Evolutionary conservation across 2,113 vertebrate species (phyloP), one percentile per base, ranked within the genome.

Genomic region (Lipotes vexillifer): DNA sequence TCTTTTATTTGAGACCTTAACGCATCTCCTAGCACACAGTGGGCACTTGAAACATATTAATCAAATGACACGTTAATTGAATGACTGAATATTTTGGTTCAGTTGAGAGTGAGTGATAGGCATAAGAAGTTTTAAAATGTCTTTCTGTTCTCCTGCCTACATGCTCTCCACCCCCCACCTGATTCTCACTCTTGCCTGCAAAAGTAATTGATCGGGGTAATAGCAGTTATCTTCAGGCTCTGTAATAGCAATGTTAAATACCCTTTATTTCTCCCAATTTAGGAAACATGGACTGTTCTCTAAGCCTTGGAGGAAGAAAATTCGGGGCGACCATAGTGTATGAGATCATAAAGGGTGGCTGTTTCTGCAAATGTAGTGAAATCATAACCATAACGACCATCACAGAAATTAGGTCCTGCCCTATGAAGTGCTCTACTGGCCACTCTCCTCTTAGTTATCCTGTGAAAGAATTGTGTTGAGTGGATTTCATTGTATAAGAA

Each of bases 331-430:
- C n/a, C n/a, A 15, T 8, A 84, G 68, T 1, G 0, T 27, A 2
- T 55, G 65, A 41, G 31, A 6, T 66, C 65, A 33, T 75, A 33
- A 18, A 88, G 27, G 23, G 21, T 71, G 38, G 7, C 55, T 85
- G 8, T 49, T 94, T 84, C 65, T 93, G 14, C 31, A 81, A 69
- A 85, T 15, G 80, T 33, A 21, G 74, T 65, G 77, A 95, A 55
- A 46, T 25, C 77, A 33, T 9, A 88, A 88, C 12, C 59, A 49
- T 46, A n/a, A 82, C 36, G 36, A 25, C n/a, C 63, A 23, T 46
- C 46, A 38, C 6, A 89, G 71, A 90, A 63, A 17, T 41, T 41
- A 75, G 36, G 21, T 72, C 17, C 65, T 91, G 36, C 9, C 20
- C 25, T n/a, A 36, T 65, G 20, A 69, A n/a, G 65, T 11, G 9